These are phyloP conservation scores for Siphamia tubifer DNA, from an alignment of 2,113 vertebrate genomes.

Conservation along the genomic window DNA sequence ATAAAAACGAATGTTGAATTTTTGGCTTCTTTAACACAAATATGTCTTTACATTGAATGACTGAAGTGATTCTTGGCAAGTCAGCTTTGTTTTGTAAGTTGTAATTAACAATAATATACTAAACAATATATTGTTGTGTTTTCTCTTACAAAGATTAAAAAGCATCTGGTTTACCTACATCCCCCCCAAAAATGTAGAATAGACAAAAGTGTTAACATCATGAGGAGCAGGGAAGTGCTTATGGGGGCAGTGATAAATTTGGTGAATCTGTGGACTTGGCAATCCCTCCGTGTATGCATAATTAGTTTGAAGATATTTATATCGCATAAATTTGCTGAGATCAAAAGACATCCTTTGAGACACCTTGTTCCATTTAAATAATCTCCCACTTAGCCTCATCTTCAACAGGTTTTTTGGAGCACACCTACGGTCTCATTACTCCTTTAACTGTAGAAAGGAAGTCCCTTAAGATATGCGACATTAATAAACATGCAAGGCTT, in stretches of 20 bases:
- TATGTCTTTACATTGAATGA: constrained; percentile 46
- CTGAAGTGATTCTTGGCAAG: constrained; percentile 15
- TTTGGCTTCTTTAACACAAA: constrained; percentile 69
- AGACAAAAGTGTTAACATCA: not conserved
- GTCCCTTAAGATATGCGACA: not conserved
- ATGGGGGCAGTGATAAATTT: constrained; percentile 6
- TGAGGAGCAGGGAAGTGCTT: not conserved
- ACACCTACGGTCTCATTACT: not conserved
- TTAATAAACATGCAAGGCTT: not conserved
- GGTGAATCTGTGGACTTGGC: constrained; percentile 27
- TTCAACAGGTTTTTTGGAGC: constrained; percentile 40
- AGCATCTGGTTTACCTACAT: not conserved
- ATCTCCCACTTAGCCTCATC: constrained; percentile 30
- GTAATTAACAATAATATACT: constrained; percentile 11
- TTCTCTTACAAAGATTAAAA: not conserved
- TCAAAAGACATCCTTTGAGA: constrained; percentile 57
- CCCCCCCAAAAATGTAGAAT: not conserved
- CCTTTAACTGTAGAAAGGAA: not conserved
- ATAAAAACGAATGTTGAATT: constrained; percentile 79
- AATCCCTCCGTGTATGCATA: constrained; percentile 47
- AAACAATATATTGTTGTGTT: constrained; percentile 20
- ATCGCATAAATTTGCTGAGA: constrained; percentile 57
- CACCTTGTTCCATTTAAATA: constrained; percentile 64
- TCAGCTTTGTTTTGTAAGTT: constrained; percentile 26
- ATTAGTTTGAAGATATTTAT: constrained; percentile 69